Conservation (phyloP, 1,140 invertebrate species). For the Nomia melanderi region DNA sequence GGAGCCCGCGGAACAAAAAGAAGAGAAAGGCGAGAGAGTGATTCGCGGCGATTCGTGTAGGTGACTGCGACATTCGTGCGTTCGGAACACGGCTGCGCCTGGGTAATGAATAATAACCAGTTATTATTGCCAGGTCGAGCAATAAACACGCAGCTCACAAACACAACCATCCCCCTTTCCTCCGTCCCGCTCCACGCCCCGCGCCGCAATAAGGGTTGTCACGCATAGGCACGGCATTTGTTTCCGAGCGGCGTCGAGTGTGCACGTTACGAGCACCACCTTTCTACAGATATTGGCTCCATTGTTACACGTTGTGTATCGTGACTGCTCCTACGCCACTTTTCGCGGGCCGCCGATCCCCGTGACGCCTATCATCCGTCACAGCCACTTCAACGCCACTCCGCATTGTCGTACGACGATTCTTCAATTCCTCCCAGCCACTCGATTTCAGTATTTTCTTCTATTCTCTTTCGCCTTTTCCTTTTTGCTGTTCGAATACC, state of each 20-base stretch:
- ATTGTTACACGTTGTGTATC: conserved; percentile 71
- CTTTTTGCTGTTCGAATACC: too few species aligned
- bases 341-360: conserved; percentile 52
- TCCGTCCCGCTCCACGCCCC: neutral
- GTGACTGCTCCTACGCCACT: conserved; percentile 65
- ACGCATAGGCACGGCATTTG: conserved; percentile 68
- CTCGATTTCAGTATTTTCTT: conserved; percentile 34
- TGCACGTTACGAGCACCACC: conserved; percentile 66
- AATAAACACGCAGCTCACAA: conserved; percentile 70
- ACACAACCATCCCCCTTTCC: conserved; percentile 18
- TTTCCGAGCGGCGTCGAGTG: conserved; percentile 61
- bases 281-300: conserved; percentile 71
- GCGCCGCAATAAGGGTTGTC: conserved; percentile 61
- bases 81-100: conserved; percentile 33
- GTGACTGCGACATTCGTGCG: conserved; percentile 58
- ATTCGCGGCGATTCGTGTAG: conserved; percentile 36
- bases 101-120: conserved; percentile 72
- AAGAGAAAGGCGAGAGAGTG: conserved; percentile 28
- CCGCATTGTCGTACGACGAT: conserved; percentile 48
- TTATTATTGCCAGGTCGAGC: conserved; percentile 75
- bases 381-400: conserved; percentile 56
- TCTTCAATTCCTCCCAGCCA: conserved; percentile 46
- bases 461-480: neutral
- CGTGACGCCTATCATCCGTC: conserved; percentile 52
- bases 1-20: conserved; percentile 27